Evolutionary conservation across 2,888 invertebrate species (phyloP), one percentile per base, ranked within the genome.

Genomic region (Metopia argyrocephala): DNA sequence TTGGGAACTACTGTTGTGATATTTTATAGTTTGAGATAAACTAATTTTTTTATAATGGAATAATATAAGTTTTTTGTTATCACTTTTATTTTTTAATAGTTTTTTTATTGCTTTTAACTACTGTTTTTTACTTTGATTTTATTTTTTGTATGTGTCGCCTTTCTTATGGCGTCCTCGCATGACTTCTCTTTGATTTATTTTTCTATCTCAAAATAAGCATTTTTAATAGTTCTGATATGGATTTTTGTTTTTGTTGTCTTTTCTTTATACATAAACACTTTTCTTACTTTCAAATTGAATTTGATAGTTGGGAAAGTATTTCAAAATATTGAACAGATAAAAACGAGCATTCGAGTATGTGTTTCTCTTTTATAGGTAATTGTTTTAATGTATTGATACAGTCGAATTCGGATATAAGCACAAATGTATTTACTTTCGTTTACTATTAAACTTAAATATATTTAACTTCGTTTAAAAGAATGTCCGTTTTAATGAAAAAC

Each of bases 111-210:
- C 69, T 57, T 80, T 78, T 54, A 76, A 66, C 78, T 81, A 68
- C 74, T 57, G 84, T 76, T 70, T 38, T 38, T 38, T 83, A 86
- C 85, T 84, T 84, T 74, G 87, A 86, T 87, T 87, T 65, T 64
- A 84, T 83, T 87, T 86, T 65, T 64, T 84, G 82, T 86, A 87
- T 87, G 87, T 87, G 87, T 87, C 87, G 83, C 61, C 64, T 84
- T 79, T 27, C 27, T 18, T 31, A 57, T 25, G 15, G 31, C 15
- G 20, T 57, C 20, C 57, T 57, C 6, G 31, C 31, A 57, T 57
- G 28, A 9, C 2, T 38, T 38, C n/a, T n/a, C n/a, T n/a, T n/a
- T n/a, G n/a, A n/a, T n/a, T n/a, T n/a, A n/a, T 38, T 12, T 18
- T 20, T 57, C 12, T 9, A 4, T 20, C 18, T 20, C 5, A 12